Percentiles rank a stretch among this genome's conserved stretches.
Conservation (phyloP, 2,797 vertebrate genomes). For the Micrastur ruficollis region DNA sequence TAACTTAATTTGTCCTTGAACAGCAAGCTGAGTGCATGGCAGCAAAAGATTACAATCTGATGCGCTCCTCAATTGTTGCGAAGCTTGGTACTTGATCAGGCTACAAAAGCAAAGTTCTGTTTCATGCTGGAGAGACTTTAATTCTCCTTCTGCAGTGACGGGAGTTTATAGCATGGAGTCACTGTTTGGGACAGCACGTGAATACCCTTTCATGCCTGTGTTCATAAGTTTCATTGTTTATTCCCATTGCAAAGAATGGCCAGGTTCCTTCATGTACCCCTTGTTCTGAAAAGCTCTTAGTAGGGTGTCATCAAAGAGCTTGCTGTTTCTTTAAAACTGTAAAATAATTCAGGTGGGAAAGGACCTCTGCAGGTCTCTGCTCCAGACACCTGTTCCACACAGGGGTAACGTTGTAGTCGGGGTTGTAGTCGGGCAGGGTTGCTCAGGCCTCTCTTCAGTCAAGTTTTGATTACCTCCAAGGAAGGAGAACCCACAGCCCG, state of each 20-base stretch:
- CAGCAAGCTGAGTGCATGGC: not conserved
- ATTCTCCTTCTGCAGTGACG: not conserved
- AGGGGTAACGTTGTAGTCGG: not conserved
- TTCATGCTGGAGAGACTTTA: not conserved
- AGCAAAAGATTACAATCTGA: not conserved
- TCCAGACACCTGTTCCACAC: not conserved
- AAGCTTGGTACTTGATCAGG: not conserved
- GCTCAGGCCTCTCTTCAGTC: not conserved
- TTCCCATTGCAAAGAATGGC: not conserved
- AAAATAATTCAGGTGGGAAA: not conserved
- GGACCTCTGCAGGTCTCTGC: not conserved
- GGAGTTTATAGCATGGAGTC: not conserved
- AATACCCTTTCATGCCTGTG: not conserved
- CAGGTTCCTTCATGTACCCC: not conserved
- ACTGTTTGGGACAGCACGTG: not conserved
- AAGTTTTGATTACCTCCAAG: not conserved
- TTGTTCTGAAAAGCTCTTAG: not conserved
- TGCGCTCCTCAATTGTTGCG: not conserved
- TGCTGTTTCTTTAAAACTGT: not conserved
- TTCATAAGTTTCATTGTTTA: not conserved
- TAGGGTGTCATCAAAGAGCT: not conserved
- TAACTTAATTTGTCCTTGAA: not conserved
- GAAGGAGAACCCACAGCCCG: not conserved
- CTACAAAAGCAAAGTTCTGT: not conserved
- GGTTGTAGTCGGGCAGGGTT: not conserved